Evolutionary conservation across 2,113 vertebrate species (phyloP).

Genomic region (Heterotilapia buettikoferi): DNA sequence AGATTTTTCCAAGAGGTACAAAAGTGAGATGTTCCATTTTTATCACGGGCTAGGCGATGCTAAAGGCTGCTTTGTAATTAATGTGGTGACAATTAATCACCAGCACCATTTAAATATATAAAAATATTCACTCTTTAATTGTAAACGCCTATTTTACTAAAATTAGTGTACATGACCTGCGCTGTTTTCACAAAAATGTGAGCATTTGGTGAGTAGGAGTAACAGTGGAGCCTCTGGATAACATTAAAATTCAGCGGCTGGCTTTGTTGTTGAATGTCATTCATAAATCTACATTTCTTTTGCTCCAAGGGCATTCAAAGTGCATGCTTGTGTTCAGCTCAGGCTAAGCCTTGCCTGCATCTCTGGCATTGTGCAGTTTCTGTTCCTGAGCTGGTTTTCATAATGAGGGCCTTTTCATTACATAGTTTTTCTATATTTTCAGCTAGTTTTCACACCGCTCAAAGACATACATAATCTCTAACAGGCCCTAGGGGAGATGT

Average conservation of each 20-base stretch:
- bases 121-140: neutral
- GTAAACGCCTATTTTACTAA: neutral
- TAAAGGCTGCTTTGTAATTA: neutral
- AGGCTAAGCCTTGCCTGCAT: neutral
- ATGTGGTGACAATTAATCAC: neutral
- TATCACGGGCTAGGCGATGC: neutral
- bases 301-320: slow-evolving; percentile 14
- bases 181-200: neutral
- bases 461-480: slow-evolving; percentile 7
- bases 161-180: neutral
- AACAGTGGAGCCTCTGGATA: slow-evolving; percentile 10
- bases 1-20: slow-evolving; percentile 90
- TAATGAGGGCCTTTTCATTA: neutral
- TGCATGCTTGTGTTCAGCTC: neutral
- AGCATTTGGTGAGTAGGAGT: neutral
- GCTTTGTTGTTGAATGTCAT: slow-evolving; percentile 2
- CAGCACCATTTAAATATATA: neutral
- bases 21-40: neutral
- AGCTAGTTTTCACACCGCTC: slow-evolving; percentile 4
- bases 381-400: neutral
- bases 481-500: slow-evolving; percentile 6
- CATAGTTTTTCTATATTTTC: neutral
- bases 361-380: neutral
- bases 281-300: slow-evolving; percentile 23
- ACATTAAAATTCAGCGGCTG: slow-evolving; percentile 2